phyloP scores from a whole-genome alignment of 1,140 invertebrate genomes.

The Eumaeus atala region DNA sequence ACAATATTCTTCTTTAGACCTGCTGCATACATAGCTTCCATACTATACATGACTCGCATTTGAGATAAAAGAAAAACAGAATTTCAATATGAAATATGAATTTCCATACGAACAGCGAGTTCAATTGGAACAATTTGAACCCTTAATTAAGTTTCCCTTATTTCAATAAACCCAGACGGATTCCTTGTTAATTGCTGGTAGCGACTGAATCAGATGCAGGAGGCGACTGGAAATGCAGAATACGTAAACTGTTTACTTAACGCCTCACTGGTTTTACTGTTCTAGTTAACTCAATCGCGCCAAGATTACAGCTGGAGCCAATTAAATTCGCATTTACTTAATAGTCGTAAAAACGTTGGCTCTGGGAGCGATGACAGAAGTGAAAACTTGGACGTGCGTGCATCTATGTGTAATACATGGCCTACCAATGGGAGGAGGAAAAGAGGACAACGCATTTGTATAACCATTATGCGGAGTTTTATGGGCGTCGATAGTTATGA shows the following conservation, averaged over 20 bases:
- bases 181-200: constrained; percentile 62
- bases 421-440: too few relatives aligned
- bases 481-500: too few relatives aligned
- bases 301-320: constrained; percentile 33
- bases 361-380: too few relatives aligned
- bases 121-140: constrained; percentile 39
- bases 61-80: too few relatives aligned
- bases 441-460: too few relatives aligned
- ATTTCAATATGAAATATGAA: constrained; percentile 29
- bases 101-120: constrained; percentile 22
- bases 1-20: too few relatives aligned
- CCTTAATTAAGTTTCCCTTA: constrained; percentile 59
- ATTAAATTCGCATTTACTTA: constrained; percentile 49
- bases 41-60: too few relatives aligned
- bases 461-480: too few relatives aligned
- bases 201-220: constrained; percentile 47
- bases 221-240: constrained; percentile 45
- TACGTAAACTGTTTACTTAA: constrained; percentile 45
- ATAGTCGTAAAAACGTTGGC: background rate
- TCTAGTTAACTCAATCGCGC: constrained; percentile 45
- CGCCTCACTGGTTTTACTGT: constrained; percentile 50
- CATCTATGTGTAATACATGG: too few relatives aligned
- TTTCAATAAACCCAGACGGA: constrained; percentile 58
- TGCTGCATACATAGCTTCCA: too few relatives aligned
- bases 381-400: too few relatives aligned